These are phyloP conservation scores for Muscidifurax raptorellus DNA, from an alignment of 1,140 invertebrate species.

Conservation along the genomic window DNA sequence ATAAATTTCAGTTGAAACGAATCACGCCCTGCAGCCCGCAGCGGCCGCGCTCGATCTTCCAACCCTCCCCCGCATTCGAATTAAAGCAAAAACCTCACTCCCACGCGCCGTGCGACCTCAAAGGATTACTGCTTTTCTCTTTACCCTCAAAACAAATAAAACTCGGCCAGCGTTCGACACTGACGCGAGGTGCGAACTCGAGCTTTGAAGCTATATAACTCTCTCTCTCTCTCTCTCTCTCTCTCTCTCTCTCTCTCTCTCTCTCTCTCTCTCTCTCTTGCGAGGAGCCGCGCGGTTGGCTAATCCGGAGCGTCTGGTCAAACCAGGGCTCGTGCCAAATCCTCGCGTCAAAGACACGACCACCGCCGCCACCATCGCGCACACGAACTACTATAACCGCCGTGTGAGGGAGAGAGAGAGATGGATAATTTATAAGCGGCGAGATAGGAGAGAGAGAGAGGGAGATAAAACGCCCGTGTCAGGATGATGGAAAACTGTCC, in stretches of 20 bases:
- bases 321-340: neutral
- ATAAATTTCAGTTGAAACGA: neutral
- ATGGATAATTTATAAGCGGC: slow-evolving; percentile 41
- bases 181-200: neutral
- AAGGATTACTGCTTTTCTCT: neutral
- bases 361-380: neutral
- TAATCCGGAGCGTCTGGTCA: neutral
- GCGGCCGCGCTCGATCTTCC: neutral
- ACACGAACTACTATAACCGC: neutral
- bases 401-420: neutral
- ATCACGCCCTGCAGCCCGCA: neutral
- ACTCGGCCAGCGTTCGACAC: neutral
- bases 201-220: neutral
- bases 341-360: slow-evolving; percentile 9
- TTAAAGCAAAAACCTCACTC: neutral
- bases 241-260: no score
- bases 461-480: slow-evolving; percentile 29
- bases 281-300: neutral
- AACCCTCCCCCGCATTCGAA: neutral
- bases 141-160: neutral
- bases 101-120: neutral
- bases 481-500: slow-evolving; percentile 44
- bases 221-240: no score
- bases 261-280: no score
- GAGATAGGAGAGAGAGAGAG: slow-evolving; percentile 17